Evolutionary conservation across 2,888 invertebrate species (phyloP).

Genomic region (Dryobotodes eremita): DNA sequence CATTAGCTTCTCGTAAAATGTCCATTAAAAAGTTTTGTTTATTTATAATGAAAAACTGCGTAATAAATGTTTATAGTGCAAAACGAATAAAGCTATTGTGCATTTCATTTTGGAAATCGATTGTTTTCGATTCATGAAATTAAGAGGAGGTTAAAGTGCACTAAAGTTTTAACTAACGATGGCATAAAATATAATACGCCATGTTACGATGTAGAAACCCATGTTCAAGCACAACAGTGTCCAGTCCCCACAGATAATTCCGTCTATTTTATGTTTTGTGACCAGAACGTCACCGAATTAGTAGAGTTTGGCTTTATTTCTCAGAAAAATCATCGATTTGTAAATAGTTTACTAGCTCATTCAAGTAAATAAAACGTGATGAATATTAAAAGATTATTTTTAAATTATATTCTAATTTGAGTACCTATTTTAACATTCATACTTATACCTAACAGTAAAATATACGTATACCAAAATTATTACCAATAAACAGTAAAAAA

Average conservation of each 20-base stretch:
- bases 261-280: not conserved
- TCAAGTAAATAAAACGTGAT: not conserved
- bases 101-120: not conserved
- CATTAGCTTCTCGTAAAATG: constrained; percentile 33
- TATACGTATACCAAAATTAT: constrained; percentile 32
- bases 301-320: not conserved
- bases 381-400: not conserved
- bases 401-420: not conserved
- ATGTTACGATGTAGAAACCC: not conserved
- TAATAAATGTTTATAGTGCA: constrained; percentile 15
- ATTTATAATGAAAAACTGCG: constrained; percentile 8
- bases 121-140: constrained; percentile 1
- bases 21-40: not conserved
- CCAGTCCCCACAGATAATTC: not conserved
- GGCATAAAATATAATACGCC: constrained; percentile 1
- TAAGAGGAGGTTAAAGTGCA: not conserved
- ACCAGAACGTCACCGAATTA: not conserved
- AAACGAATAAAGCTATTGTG: constrained; percentile 22
- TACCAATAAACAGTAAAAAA: constrained; percentile 52
- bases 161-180: not conserved
- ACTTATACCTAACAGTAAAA: constrained; percentile 54
- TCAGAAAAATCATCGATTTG: not conserved
- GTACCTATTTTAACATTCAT: not conserved
- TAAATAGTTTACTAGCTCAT: not conserved
- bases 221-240: not conserved